Base-by-base conservation (phyloP, 2,113 vertebrate species). In the Platycercus adscitus region DNA sequence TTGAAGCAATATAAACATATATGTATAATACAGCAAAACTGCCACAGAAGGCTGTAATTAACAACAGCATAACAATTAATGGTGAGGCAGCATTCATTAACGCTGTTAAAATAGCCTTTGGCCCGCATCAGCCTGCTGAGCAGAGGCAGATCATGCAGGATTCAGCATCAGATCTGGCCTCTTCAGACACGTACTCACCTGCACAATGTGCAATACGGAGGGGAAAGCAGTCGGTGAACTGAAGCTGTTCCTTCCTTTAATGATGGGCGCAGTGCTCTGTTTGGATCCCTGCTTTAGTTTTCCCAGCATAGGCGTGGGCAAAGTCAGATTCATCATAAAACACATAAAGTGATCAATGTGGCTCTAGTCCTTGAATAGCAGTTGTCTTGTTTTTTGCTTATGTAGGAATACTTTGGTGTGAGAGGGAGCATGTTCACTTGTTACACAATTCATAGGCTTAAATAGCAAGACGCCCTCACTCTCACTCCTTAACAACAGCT, bases 151-250 rank as follows among this genome's bases (percentile, higher is more conserved):
- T 46, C 4, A 0, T n/a, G 68, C 29, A 20, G 66, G 29, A 56
- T 26, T 70, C 13, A 8, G 75, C 17, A 3, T 1, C 10, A 35
- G 39, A 33, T 33, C 39, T 0, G 0, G 16, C 17, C 14, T 65
- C 33, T 25, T 41, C 6, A 17, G 28, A 13, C 3, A 19, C 5
- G 1, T 56, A 56, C 37, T 63, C 0, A 0, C 41, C 39, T 1
- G 1, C 4, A 2, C 41, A 20, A 2, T 19, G 0, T 1, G 8
- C 26, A 26, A 3, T 15, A 5, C 1, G 1, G 41, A 75, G 52
- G 25, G 39, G 17, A 86, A 56, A 35, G 41, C 43, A 44, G 41
- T n/a, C 3, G 47, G 13, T 17, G 31, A 75, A 47, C 17, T 47
- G 61, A n/a, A 20, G 43, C 28, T 25, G 23, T 44, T 72, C 35